A percentile compares a stretch with the other conserved stretches of the same genome.
These are phyloP conservation scores for Macrochelys suwanniensis DNA, from an alignment of 2,797 vertebrate species.

Conservation along the genomic window DNA sequence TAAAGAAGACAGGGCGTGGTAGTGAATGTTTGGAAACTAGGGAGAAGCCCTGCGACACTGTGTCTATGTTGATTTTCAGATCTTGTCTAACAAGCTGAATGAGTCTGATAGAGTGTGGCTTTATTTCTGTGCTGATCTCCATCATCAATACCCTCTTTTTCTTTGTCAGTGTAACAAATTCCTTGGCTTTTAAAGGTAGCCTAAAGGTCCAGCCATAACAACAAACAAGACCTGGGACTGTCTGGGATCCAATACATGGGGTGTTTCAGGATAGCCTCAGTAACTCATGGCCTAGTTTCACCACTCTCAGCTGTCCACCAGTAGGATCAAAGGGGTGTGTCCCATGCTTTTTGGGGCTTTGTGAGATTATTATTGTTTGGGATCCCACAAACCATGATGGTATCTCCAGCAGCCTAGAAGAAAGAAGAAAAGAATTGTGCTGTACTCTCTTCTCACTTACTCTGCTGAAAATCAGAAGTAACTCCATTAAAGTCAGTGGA, in stretches of 20 bases:
- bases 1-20: too few relatives aligned
- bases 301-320: neutral
- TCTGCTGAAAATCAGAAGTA: neutral
- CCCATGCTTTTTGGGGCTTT: neutral
- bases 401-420: neutral
- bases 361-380: neutral
- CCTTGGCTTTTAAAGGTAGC: neutral
- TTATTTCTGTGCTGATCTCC: neutral
- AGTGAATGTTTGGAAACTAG: too few relatives aligned
- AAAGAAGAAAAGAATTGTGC: neutral
- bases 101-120: rapidly evolving
- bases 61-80: rapidly evolving
- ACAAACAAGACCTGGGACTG: neutral
- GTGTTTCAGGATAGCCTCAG: neutral
- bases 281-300: neutral
- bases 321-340: neutral
- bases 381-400: neutral
- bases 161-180: rapidly evolving
- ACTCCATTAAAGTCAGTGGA: neutral
- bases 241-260: neutral
- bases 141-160: neutral
- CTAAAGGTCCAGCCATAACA: neutral
- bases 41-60: too few relatives aligned
- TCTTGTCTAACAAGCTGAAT: neutral
- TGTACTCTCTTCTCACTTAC: neutral